phyloP scores from a whole-genome alignment of 2,797 vertebrate genomes.

The Luscinia megarhynchos region DNA sequence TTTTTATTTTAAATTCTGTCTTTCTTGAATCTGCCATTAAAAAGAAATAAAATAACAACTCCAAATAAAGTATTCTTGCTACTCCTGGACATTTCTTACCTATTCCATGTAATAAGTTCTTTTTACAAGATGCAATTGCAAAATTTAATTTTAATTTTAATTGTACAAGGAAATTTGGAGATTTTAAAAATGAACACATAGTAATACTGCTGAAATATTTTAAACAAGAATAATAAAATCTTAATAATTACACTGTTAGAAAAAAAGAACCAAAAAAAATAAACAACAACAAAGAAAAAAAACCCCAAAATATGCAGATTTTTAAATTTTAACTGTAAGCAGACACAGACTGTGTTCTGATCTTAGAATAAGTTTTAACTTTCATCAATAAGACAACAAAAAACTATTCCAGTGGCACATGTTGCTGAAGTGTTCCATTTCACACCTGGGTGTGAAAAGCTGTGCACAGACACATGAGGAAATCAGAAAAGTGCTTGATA shows the following conservation, averaged over 20 bases:
- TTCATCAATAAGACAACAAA: not conserved
- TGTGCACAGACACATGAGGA: not conserved
- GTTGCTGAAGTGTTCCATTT: not conserved
- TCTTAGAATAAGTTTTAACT: not conserved
- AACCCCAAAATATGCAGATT: fast-evolving
- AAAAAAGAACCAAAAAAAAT: not conserved
- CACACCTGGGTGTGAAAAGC: not conserved
- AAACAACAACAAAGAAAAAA: not conserved
- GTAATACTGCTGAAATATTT: not conserved
- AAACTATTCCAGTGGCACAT: not conserved
- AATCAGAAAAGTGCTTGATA: not conserved
- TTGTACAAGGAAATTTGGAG: not conserved
- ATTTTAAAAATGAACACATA: not conserved
- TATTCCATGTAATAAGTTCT: not conserved
- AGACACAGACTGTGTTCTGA: not conserved
- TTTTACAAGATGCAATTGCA: not conserved
- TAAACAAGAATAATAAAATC: not conserved
- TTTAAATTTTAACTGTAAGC: not conserved
- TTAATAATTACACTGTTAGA: not conserved
- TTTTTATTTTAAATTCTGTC: not conserved
- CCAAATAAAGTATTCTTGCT: not conserved
- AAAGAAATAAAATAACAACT: not conserved
- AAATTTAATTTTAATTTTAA: not conserved
- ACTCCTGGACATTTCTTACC: not conserved
- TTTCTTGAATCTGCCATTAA: not conserved